Base-by-base conservation (phyloP, 2,113 vertebrate species). In the Odocoileus virginianus region DNA sequence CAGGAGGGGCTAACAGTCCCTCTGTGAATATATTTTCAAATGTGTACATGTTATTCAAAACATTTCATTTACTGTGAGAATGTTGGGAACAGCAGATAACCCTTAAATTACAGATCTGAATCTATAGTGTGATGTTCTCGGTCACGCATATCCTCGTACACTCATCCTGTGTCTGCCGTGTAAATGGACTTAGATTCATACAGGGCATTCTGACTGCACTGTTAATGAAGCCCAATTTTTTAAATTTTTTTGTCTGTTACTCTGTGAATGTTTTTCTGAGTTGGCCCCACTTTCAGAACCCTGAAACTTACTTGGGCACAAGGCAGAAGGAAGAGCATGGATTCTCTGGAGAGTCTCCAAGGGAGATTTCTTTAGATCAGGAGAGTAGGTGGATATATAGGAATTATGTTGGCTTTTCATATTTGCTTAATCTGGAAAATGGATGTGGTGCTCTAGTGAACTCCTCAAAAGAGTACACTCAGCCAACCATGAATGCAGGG, bases 401-500 rank as follows among this genome's bases (percentile, higher is more conserved):
- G 28, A 61, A 91, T 89, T 92, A 74, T 64, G 7, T 55, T 96
- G 15, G 17, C 40, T 86, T 94, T 76, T 30, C 23, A 54, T 82
- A 61, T 96, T 94, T 94, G 10, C 54, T 89, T 95, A 71, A 95
- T 79, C 19, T 76, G 43, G 36, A 33, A 92, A 94, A 78, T 28
- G 8, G 54, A 58, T 67, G 15, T 43, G 8, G 47, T 89, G 9
- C 3, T 94, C 67, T 95, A 78, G 28, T 86, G 93, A 97, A 87
- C 45, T 86, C n/a, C 60, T 84, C 14, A 95, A 94, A 92, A 76
- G n/a, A 57, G 33, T n/a, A 54, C 23, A 45, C 17, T 85, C 15
- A 33, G 60, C 40, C 81, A 92, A 58, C 36, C 45, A 27, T 43
- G 28, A 97, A n/a, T 89, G 12, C 30, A n/a, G 8, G 40, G 33